These are phyloP conservation scores for Octomys mimax DNA, from an alignment of 2,797 vertebrate species.

Conservation along the genomic window DNA sequence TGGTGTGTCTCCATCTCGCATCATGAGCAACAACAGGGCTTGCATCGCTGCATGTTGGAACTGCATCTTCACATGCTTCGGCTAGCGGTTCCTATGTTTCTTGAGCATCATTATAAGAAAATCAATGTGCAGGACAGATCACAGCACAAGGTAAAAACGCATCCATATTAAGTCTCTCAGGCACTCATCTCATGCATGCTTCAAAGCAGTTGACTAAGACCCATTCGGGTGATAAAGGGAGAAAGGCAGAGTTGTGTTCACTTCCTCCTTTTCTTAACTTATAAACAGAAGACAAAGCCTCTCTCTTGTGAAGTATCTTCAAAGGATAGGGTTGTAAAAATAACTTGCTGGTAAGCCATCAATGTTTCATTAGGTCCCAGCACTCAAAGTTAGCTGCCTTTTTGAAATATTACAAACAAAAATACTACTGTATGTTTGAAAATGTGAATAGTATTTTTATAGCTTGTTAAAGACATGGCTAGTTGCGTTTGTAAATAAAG, in stretches of 20 bases:
- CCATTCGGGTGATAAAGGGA: neutral
- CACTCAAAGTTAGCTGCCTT: conserved; percentile 93
- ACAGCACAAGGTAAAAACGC: neutral
- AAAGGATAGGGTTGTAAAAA: conserved; percentile 73
- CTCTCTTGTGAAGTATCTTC: conserved; percentile 82
- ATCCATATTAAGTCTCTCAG: neutral
- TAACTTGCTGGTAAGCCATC: conserved; percentile 80
- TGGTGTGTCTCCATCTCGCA: conserved; percentile 36
- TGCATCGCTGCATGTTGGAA: conserved; percentile 36
- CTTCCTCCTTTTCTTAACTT: conserved; percentile 1
- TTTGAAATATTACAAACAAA: conserved; percentile 87
- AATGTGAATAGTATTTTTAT: conserved; percentile 99
- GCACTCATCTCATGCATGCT: conserved; percentile 44
- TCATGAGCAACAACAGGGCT: neutral
- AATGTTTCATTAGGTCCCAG: conserved; percentile 83
- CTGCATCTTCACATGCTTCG: conserved; percentile 20
- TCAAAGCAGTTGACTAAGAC: conserved; percentile 42
- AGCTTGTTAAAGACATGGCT: conserved; percentile 94
- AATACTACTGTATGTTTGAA: conserved; percentile 95
- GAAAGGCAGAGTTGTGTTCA: conserved; percentile 69
- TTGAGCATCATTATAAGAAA: conserved; percentile 16
- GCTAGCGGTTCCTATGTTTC: conserved; percentile 5
- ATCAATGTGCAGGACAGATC: neutral
- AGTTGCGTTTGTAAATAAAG: conserved; percentile 96
- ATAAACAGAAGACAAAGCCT: conserved; percentile 71